phyloP scores from a whole-genome alignment of 1,140 invertebrate genomes.

The Phenacoccus solenopsis region DNA sequence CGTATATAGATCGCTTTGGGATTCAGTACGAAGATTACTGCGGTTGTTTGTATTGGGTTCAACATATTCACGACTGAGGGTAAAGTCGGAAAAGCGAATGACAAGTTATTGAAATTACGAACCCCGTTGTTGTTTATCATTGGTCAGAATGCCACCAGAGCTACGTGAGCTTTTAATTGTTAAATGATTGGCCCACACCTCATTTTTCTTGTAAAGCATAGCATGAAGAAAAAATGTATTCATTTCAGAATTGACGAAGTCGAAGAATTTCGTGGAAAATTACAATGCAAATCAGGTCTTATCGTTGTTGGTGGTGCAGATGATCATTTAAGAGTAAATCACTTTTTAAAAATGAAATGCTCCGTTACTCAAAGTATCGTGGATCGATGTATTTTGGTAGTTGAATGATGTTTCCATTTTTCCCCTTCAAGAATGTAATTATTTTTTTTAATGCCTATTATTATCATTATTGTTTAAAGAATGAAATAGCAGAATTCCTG shows the following conservation, averaged over 20 bases:
- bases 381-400: slow-evolving; percentile 55
- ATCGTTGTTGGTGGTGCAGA: slow-evolving; percentile 73
- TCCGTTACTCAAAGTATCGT: slow-evolving; percentile 70
- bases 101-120: slow-evolving; percentile 56
- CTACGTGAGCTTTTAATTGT: slow-evolving; percentile 29
- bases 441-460: background rate
- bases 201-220: too few relatives aligned
- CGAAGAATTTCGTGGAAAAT: slow-evolving; percentile 58
- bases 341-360: slow-evolving; percentile 53
- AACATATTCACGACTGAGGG: slow-evolving; percentile 62
- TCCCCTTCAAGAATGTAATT: background rate
- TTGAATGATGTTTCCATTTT: slow-evolving; percentile 13
- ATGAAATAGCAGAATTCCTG: background rate
- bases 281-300: slow-evolving; percentile 61
- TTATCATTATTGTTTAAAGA: background rate
- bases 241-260: slow-evolving; percentile 49
- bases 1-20: slow-evolving; percentile 38
- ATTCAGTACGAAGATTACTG: slow-evolving; percentile 48
- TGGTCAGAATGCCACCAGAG: slow-evolving; percentile 54
- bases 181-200: background rate
- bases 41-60: slow-evolving; percentile 67
- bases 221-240: background rate
- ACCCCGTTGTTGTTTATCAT: slow-evolving; percentile 67
- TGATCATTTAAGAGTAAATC: slow-evolving; percentile 56
- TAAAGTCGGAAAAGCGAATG: slow-evolving; percentile 61